A percentile compares a stretch with the other conserved stretches of the same genome.
These are phyloP conservation scores for Anas acuta DNA, from an alignment of 2,797 vertebrate species.

Conservation along the genomic window DNA sequence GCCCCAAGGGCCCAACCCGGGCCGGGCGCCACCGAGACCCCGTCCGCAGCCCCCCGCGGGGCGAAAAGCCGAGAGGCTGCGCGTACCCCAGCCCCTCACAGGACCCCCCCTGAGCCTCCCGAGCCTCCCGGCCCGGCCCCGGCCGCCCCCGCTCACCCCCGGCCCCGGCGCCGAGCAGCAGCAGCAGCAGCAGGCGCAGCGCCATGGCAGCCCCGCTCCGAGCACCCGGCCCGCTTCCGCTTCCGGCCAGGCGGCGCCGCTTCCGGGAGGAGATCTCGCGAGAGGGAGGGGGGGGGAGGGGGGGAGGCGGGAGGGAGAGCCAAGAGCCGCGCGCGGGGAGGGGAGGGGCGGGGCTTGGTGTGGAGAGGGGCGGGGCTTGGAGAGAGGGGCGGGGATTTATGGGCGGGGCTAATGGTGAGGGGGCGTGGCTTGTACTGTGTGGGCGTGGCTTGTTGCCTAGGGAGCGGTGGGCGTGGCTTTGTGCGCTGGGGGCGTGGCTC, in stretches of 20 bases:
- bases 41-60: too few species aligned
- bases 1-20: too few species aligned
- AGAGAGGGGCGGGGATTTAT: fast-evolving
- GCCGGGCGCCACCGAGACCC: too few species aligned
- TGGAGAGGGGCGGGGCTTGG: neutral
- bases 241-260: neutral
- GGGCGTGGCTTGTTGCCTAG: neutral
- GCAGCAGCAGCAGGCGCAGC: neutral
- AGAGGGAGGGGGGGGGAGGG: fast-evolving
- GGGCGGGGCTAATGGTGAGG: fast-evolving
- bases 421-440: neutral
- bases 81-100: neutral
- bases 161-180: neutral
- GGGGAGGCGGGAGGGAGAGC: fast-evolving
- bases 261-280: neutral
- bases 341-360: neutral
- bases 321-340: neutral
- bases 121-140: too few species aligned
- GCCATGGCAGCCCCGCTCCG: neutral
- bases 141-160: neutral
- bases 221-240: neutral
- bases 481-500: neutral
- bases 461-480: too few species aligned
- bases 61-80: too few species aligned
- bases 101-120: too few species aligned